Evolutionary conservation across 2,797 vertebrate species (phyloP), one percentile per base, ranked within the genome.

Genomic region (Sebastes diploproa): DNA sequence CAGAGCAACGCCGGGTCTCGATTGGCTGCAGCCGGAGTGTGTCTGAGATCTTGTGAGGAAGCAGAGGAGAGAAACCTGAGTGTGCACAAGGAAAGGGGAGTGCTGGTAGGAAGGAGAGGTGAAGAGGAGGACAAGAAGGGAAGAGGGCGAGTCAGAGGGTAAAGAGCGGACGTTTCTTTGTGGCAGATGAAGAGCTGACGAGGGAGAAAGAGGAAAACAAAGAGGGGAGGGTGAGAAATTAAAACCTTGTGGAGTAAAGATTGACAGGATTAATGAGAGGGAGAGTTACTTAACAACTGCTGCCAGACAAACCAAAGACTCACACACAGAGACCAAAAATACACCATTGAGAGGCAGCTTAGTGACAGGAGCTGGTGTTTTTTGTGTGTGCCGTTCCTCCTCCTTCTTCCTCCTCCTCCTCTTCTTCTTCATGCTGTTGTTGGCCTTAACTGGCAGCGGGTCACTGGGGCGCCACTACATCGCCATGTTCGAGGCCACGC

Each of bases 381-480:
- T 84, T 58, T 67, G 59, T 81, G 61, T 77, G 92, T 83, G 74
- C 27, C 20, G n/a, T 88, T 91, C 73, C 81, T 38, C 36, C 36
- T 82, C 82, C 83, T 91, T 88, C 20, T 64, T 91, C 88, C 20
- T 64, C 78, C 10, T 60, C 78, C 10, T 75, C 38, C 8, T 91
- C 91, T 90, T 91, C 89, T 87, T 95, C 93, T 23, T 76, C 36
- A 96, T 97, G 96, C 93, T 96, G 95, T 93, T 96, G 95, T 97
- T 97, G 96, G 96, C 97, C 97, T 99, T 99, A 98, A 98, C 97
- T 93, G 93, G 56, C 90, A 89, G 94, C 88, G 95, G 94, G 94
- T 97, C 96, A 99, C 98, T 99, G 95, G 98, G 98, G 95, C 98
- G 98, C 95, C 98, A 99, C 97, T 99, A 99, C 97, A 99, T 99